Percentiles rank a stretch among this genome's conserved stretches.
Conservation (phyloP, 2,113 vertebrate genomes). For the Eptesicus fuscus region DNA sequence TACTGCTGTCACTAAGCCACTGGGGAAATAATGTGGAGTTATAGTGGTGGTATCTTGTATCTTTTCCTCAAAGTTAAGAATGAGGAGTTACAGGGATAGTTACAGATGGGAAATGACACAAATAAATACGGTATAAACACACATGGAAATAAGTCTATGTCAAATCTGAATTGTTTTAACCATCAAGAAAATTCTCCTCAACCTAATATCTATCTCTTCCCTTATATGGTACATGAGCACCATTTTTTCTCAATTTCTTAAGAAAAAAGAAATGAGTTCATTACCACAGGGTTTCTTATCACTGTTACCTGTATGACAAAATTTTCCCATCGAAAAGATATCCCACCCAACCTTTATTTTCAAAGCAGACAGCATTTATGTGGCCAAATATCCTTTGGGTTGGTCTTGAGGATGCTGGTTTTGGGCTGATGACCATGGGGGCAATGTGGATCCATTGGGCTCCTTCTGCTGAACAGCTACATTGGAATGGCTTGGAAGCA, state of each 20-base stretch:
- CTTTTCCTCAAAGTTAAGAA: slow-evolving; percentile 28
- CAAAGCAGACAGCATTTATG: not conserved
- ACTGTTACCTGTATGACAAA: not conserved
- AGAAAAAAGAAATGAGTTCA: slow-evolving; percentile 54
- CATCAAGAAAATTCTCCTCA: slow-evolving; percentile 32
- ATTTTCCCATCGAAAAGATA: not conserved
- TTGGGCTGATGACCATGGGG: not conserved
- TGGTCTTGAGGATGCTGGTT: slow-evolving; percentile 30
- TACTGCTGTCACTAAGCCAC: not conserved
- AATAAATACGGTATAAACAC: slow-evolving; percentile 49
- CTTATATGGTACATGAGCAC: not conserved
- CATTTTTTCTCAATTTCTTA: slow-evolving; percentile 40
- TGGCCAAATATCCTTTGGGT: not conserved
- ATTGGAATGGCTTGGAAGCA: slow-evolving; percentile 28
- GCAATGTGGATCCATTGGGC: not conserved
- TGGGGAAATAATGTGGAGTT: not conserved
- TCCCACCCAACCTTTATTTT: not conserved
- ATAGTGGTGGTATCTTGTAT: not conserved
- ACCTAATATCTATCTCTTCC: slow-evolving; percentile 20
- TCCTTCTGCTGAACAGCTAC: slow-evolving; percentile 15
- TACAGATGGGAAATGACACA: slow-evolving; percentile 38
- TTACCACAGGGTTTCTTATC: not conserved
- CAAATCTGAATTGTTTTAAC: slow-evolving; percentile 39
- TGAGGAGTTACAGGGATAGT: not conserved
- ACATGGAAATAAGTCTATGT: slow-evolving; percentile 23